Evolutionary conservation across 92 coral and sea anemone genomes (phyloP).

Genomic region (Blastomussa wellsi): DNA sequence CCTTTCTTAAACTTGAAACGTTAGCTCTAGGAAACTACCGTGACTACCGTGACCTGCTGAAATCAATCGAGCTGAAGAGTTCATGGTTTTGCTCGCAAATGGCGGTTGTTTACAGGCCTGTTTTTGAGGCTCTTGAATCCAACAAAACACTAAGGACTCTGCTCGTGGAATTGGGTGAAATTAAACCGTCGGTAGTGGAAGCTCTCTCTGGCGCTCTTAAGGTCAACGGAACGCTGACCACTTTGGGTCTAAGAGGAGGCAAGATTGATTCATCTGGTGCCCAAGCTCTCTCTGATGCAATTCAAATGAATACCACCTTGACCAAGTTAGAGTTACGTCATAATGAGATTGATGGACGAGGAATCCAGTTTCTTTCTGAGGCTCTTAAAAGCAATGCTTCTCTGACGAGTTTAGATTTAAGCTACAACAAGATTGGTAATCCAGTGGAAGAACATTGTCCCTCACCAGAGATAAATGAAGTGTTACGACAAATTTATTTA

Average conservation of each 20-base stretch:
- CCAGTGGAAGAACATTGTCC: neutral
- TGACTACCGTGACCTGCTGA: neutral
- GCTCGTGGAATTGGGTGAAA: neutral
- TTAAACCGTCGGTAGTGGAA: neutral
- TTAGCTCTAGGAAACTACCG: neutral
- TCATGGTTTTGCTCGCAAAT: neutral
- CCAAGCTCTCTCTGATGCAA: neutral
- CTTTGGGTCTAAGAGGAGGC: neutral
- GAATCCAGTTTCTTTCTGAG: neutral
- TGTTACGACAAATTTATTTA: no score
- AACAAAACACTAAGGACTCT: neutral
- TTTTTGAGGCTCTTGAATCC: neutral
- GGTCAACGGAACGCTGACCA: neutral
- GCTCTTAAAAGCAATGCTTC: neutral
- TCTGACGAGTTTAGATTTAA: neutral
- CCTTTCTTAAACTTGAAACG: neutral
- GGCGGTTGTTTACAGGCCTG: neutral
- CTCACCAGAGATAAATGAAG: neutral
- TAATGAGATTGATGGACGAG: neutral
- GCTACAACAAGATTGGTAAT: neutral
- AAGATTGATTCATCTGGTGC: neutral
- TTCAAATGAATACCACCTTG: neutral
- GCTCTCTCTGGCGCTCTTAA: neutral
- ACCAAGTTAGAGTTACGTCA: neutral
- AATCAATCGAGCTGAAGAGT: neutral